Evolutionary conservation across 2,797 vertebrate genomes (phyloP).

Genomic region (Amphiprion clarkii): DNA sequence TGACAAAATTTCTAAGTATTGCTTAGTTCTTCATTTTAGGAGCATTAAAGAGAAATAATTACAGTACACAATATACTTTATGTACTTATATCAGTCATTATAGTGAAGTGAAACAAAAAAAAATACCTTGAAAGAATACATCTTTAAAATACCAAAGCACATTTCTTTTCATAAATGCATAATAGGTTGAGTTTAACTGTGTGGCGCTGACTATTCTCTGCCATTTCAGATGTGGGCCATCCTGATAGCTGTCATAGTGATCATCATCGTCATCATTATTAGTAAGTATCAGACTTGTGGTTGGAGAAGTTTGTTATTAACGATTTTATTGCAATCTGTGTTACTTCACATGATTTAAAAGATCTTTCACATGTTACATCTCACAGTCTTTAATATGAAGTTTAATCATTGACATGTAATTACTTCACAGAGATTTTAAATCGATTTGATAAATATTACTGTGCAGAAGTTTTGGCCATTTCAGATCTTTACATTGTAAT

Average conservation of each 20-base stretch:
- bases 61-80: background rate
- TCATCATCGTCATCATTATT: conserved; percentile 81
- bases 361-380: background rate
- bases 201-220: conserved; percentile 4
- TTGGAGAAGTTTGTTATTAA: background rate
- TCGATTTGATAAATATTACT: background rate
- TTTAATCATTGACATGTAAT: background rate
- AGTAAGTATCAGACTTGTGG: conserved; percentile 70
- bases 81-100: background rate
- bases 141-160: background rate
- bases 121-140: background rate
- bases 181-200: background rate
- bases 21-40: background rate
- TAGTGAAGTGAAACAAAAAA: background rate
- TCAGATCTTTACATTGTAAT: background rate
- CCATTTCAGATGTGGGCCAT: conserved; percentile 83
- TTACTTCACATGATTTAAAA: background rate
- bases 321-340: background rate
- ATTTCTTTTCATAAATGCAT: background rate
- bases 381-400: background rate
- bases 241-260: conserved; percentile 82
- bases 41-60: background rate
- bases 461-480: background rate
- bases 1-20: background rate
- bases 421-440: background rate